Conservation (phyloP, 2,888 invertebrate genomes). For the Cryptus armator region DNA sequence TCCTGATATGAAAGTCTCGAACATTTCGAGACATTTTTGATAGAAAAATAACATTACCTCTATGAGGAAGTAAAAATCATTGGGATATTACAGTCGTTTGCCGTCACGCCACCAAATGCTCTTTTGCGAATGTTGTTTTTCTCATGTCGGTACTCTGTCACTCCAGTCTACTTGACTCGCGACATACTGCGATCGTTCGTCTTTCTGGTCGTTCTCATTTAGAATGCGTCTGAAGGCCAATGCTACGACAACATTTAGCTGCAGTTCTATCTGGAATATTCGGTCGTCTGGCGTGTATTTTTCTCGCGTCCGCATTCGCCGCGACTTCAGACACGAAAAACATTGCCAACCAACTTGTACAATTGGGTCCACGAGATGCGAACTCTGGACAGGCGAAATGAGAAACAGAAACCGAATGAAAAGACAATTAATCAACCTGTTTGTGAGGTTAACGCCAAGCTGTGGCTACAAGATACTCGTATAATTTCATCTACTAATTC, state of each 20-base stretch:
- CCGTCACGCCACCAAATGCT: too few relatives aligned
- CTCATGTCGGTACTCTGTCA: conserved; percentile 7
- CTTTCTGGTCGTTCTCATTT: background rate
- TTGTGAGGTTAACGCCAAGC: conserved; percentile 3
- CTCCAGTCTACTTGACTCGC: conserved; percentile 14
- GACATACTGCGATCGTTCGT: conserved; percentile 1
- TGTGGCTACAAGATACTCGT: background rate
- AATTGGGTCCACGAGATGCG: too few relatives aligned
- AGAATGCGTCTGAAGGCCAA: conserved; percentile 14
- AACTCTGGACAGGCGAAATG: background rate
- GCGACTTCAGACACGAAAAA: background rate
- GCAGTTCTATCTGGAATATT: background rate
- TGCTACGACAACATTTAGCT: background rate
- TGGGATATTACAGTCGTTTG: too few relatives aligned
- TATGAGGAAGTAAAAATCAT: too few relatives aligned
- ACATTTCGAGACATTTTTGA: too few relatives aligned
- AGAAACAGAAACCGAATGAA: background rate
- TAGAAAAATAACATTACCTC: too few relatives aligned
- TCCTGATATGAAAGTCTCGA: too few relatives aligned
- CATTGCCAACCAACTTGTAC: too few relatives aligned
- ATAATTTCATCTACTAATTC: conserved; percentile 6
- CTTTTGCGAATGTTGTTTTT: background rate
- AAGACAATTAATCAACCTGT: background rate
- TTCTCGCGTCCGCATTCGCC: background rate
- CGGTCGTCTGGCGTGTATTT: background rate